Conservation (phyloP, 2,113 vertebrate genomes). For the Aldabrachelys gigantea region DNA sequence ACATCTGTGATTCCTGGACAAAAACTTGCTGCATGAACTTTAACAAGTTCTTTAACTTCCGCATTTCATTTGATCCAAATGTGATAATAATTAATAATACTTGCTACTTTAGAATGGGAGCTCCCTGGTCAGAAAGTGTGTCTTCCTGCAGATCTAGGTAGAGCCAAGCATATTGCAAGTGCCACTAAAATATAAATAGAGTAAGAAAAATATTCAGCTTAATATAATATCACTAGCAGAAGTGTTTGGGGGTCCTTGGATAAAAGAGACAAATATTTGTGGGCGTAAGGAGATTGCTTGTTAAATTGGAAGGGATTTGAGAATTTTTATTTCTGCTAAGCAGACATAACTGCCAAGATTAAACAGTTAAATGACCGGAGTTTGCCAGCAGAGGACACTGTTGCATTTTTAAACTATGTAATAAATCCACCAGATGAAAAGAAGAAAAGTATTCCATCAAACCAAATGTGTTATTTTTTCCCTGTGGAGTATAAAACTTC, state of each 20-base stretch:
- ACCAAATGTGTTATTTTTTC: not conserved
- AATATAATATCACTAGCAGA: not conserved
- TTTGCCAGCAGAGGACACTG: conserved; percentile 67
- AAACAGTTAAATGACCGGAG: conserved; percentile 18
- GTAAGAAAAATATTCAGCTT: not conserved
- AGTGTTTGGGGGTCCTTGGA: not conserved
- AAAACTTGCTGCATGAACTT: no score
- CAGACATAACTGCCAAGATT: not conserved
- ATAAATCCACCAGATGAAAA: not conserved
- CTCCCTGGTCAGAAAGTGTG: not conserved
- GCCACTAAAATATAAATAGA: not conserved
- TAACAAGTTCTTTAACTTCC: not conserved
- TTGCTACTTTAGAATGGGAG: not conserved
- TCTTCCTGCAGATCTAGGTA: not conserved
- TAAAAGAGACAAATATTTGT: not conserved
- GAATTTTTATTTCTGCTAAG: not conserved
- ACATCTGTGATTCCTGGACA: no score
- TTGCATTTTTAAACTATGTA: conserved; percentile 33
- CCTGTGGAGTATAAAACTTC: not conserved
- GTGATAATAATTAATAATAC: not conserved
- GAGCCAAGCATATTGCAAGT: not conserved
- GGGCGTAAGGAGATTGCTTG: not conserved
- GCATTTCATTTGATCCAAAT: not conserved
- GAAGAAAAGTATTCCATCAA: not conserved
- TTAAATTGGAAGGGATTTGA: not conserved